Base-by-base conservation (phyloP, 2,888 invertebrate species). In the Tenthredo mesomela region DNA sequence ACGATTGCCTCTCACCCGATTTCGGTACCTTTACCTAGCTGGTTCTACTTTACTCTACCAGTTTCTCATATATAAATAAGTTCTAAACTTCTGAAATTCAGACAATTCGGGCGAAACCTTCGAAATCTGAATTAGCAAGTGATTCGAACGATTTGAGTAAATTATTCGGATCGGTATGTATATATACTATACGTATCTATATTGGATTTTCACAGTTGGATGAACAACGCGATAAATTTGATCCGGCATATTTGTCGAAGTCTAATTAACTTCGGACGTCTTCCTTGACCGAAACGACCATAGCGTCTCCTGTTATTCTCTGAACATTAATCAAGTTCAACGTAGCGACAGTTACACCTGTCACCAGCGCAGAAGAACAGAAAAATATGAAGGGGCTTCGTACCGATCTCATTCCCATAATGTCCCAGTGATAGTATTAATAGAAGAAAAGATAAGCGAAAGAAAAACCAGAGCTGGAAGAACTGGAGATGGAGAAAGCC, bases 361-460 rank as follows among this genome's bases (percentile, higher is more conserved):
- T 80, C 58, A 80, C 61, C 9, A 77, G n/a, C 25, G 37, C 2
- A 40, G 37, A n/a, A 40, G 61, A 61, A 37, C 61, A 40, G 61
- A 40, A 80, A 58, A 80, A 61, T 80, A 61, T 61, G 61, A 80
- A 3, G 61, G 40, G 61, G 5, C 33, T 77, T 21, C 33, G 78
- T 80, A 25, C 61, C 61, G 25, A 61, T 80, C 40, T 80, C 61
- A 80, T 80, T 80, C 58, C 61, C 78, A 58, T 80, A 61, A 80
- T 80, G 50, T 40, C 25, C 15, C 12, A 40, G 58, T 61, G n/a
- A 33, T 80, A 37, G 9, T 40, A 61, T 12, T 50, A 43, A 58
- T 21, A 80, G 25, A 12, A 58, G 21, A 61, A 21, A 21, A 80
- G 4, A 18, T 37, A 25, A 73, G 21, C 29, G 33, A n/a, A 25